These are phyloP conservation scores for Cosmia trapezina DNA, from an alignment of 2,888 invertebrate genomes.

Conservation along the genomic window DNA sequence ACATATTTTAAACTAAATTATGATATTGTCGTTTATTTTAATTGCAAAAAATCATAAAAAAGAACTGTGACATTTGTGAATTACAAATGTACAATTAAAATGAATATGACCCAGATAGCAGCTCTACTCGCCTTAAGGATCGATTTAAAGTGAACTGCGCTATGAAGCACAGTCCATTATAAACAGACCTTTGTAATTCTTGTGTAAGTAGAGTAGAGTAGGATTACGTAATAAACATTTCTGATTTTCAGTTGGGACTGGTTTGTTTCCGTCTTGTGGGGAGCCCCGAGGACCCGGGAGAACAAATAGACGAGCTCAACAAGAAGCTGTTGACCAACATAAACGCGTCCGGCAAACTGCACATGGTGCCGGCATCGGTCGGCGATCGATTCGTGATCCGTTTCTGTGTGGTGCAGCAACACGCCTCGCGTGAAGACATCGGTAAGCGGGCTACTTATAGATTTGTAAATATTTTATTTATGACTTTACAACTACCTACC, in stretches of 20 bases:
- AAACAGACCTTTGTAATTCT: background rate
- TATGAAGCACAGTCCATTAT: too few species aligned
- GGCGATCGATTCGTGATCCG: constrained; percentile 97
- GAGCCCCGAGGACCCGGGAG: constrained; percentile 79
- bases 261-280: constrained; percentile 97
- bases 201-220: too few species aligned
- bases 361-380: constrained; percentile 98
- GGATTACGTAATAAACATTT: constrained; percentile 19
- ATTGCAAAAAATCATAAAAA: too few species aligned
- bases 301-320: constrained; percentile 92
- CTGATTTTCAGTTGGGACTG: constrained; percentile 93
- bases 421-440: constrained; percentile 95
- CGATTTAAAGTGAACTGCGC: too few species aligned
- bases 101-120: too few species aligned
- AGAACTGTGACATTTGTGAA: too few species aligned
- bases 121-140: too few species aligned
- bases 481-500: background rate
- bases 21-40: too few species aligned
- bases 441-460: constrained; percentile 87
- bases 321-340: constrained; percentile 97
- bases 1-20: too few species aligned
- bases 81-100: too few species aligned
- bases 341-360: constrained; percentile 98
- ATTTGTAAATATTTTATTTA: constrained; percentile 29
- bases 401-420: constrained; percentile 98